Base-by-base conservation (phyloP, 2,888 invertebrate genomes). In the Meloe dianella region DNA sequence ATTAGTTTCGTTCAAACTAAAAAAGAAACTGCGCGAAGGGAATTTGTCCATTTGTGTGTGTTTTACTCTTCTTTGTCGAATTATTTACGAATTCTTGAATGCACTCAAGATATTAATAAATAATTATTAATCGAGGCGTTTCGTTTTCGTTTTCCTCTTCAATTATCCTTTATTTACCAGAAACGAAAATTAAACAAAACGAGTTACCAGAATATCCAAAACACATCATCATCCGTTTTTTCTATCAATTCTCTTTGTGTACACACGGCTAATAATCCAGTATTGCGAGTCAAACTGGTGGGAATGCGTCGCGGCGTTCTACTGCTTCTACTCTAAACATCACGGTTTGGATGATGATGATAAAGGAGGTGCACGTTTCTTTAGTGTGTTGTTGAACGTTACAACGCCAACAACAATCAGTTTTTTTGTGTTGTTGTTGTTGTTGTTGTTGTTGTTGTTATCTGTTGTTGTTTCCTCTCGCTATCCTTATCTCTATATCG, bases 341-440 rank as follows among this genome's bases (percentile, higher is more conserved):
- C 7, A 32, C 32, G 32, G 32, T 10, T 5, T 32, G 7, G 32
- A 9, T 32, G 32, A 10, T 32, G 32, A 32, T 32, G 32, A 7
- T 10, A 32, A 6, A 41, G 17, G 17, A 3, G 41, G 41, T 32
- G 7, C 41, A 41, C 41, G 41, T 41, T 41, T 7, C 9, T 41
- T 5, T 51, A 51, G 51, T 51, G 51, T 51, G 51, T 51, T 51
- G 51, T 51, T 51, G 51, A 51, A 51, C 51, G 51, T 51, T 12
- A 51, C 51, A 24, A 51, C 47, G 47, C 20, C 47, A 47, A 47
- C 20, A 47, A 22, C 47, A 47, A 41, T 41, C 38, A 5, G 47
- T 10, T 47, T 10, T 20, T 38, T 6, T 38, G 38, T n/a, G n/a
- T 38, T 38, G 4, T 14, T 14, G 14, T 38, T 38, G 38, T 38